Evolutionary conservation across 2,888 invertebrate genomes (phyloP).

Genomic region (Ernsta delagoae): DNA sequence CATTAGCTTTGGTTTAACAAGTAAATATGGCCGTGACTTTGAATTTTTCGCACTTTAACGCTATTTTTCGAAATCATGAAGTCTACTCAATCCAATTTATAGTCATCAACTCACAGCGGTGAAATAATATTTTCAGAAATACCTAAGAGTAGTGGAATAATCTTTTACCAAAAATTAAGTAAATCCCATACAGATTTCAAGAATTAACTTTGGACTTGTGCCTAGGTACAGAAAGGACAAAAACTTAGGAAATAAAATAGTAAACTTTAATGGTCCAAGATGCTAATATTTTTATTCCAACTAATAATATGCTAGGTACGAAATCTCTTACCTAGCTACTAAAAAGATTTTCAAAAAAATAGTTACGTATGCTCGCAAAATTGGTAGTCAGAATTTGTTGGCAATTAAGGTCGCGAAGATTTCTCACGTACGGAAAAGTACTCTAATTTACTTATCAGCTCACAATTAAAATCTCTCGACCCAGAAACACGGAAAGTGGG

Average conservation of each 20-base stretch:
- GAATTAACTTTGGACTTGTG: no score
- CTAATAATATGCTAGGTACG: background rate
- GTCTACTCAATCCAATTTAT: no score
- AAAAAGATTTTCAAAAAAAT: background rate
- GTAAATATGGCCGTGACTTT: background rate
- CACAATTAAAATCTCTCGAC: slow-evolving; percentile 7
- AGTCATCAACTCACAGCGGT: no score
- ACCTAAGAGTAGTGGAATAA: no score
- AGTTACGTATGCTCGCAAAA: background rate
- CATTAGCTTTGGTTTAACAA: background rate
- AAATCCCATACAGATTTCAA: no score
- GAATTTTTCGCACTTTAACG: background rate
- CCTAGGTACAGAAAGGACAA: no score
- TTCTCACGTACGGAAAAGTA: slow-evolving; percentile 6
- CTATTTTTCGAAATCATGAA: background rate
- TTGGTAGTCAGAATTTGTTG: background rate
- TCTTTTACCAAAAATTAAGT: no score
- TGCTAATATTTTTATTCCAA: no score
- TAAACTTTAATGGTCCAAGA: no score
- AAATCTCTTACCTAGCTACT: background rate
- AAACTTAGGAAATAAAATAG: no score
- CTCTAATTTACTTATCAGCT: slow-evolving; percentile 5
- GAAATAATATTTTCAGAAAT: no score
- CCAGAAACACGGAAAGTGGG: background rate
- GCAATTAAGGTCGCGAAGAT: slow-evolving; percentile 6